phyloP scores from a whole-genome alignment of 2,888 invertebrate species.

The Tillus elongatus region DNA sequence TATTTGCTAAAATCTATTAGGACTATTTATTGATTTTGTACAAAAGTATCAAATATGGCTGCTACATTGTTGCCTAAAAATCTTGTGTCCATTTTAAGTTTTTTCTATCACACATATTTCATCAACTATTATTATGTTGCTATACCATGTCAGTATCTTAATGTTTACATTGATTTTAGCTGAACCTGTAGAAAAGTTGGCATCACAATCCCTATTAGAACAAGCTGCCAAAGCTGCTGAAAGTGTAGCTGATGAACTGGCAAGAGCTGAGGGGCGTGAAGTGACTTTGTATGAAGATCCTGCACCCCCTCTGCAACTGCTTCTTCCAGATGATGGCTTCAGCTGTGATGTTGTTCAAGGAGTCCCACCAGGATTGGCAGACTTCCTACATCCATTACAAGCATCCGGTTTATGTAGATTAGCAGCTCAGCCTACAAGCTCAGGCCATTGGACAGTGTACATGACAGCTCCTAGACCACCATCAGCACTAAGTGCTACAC shows the following conservation, averaged over 20 bases:
- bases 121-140: too few relatives aligned
- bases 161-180: constrained; percentile 28
- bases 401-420: constrained; percentile 80
- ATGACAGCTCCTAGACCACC: constrained; percentile 51
- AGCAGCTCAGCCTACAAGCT: constrained; percentile 81
- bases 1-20: too few relatives aligned
- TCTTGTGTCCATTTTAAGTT: too few relatives aligned
- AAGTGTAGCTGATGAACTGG: constrained; percentile 84
- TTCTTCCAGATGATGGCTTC: constrained; percentile 90
- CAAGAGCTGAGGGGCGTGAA: constrained; percentile 82
- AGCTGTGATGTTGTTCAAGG: constrained; percentile 87
- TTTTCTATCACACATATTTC: too few relatives aligned
- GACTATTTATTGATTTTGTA: too few relatives aligned
- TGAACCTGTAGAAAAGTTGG: constrained; percentile 43
- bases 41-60: too few relatives aligned
- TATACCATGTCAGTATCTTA: too few relatives aligned
- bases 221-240: constrained; percentile 71
- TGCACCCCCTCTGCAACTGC: constrained; percentile 78
- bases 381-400: constrained; percentile 76
- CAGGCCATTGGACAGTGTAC: constrained; percentile 94
- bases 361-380: constrained; percentile 85
- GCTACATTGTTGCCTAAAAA: too few relatives aligned
- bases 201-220: constrained; percentile 52
- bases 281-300: constrained; percentile 85
- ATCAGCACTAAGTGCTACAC: constrained; percentile 38